Conservation (phyloP, 2,113 vertebrate genomes). For the Rhinolophus sinicus region DNA sequence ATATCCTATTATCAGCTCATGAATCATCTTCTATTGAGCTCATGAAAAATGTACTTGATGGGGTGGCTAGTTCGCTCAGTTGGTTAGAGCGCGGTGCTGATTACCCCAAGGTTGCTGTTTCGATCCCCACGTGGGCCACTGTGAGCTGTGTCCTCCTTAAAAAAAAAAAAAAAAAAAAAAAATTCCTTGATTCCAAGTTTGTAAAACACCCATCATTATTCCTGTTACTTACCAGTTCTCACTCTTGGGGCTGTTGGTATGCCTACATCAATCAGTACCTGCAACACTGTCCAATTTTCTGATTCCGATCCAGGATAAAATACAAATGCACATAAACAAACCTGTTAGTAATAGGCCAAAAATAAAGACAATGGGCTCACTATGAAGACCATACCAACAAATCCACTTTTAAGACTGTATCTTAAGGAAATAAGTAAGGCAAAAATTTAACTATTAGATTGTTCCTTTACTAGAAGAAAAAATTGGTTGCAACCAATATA, state of each 20-base stretch:
- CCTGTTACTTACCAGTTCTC: background rate
- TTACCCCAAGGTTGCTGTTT: too few species aligned
- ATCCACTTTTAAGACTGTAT: conserved; percentile 22
- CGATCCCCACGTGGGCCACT: too few species aligned
- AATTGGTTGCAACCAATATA: background rate
- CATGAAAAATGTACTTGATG: background rate
- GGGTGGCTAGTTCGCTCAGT: too few species aligned
- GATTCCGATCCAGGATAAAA: background rate
- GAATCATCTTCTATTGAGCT: background rate
- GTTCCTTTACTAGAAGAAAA: conserved; percentile 4
- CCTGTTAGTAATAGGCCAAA: background rate
- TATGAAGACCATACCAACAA: background rate
- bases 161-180: too few species aligned
- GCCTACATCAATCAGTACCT: background rate
- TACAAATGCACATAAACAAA: background rate
- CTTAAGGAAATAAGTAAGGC: conserved; percentile 10
- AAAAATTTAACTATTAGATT: conserved; percentile 37
- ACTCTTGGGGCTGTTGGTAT: background rate
- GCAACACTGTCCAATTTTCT: background rate
- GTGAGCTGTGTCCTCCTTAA: too few species aligned
- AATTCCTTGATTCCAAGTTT: background rate
- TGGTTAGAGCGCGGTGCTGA: too few species aligned
- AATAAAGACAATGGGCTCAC: background rate
- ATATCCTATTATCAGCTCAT: conserved; percentile 8
- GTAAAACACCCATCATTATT: conserved; percentile 28